Conservation (phyloP, 1,140 invertebrate genomes). For the Colletes gigas region DNA sequence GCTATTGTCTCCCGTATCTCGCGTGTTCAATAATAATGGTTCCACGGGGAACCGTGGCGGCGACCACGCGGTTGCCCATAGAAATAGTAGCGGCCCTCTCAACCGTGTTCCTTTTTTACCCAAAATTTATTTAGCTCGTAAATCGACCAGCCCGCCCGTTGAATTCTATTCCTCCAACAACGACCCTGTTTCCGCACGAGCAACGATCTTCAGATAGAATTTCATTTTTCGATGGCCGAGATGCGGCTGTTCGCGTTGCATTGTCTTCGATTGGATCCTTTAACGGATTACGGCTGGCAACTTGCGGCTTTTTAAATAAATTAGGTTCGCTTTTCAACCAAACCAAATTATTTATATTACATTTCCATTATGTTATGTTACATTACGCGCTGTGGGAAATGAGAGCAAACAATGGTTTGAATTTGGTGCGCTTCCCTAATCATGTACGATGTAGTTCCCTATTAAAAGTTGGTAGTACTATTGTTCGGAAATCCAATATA, state of each 20-base stretch:
- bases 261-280: conserved; percentile 6
- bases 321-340: too few relatives aligned
- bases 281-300: neutral
- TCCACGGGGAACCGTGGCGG: conserved; percentile 35
- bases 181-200: neutral
- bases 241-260: neutral
- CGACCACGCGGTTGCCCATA: conserved; percentile 11
- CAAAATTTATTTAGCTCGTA: conserved; percentile 66
- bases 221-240: conserved; percentile 1
- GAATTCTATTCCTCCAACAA: conserved; percentile 42
- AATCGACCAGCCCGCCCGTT: conserved; percentile 45
- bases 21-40: conserved; percentile 59
- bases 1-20: conserved; percentile 50
- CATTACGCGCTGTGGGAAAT: too few relatives aligned
- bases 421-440: too few relatives aligned
- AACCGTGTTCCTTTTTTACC: conserved; percentile 25
- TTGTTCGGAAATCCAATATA: too few relatives aligned
- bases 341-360: too few relatives aligned
- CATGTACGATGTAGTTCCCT: too few relatives aligned
- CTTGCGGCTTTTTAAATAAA: too few relatives aligned
- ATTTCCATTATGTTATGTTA: too few relatives aligned
- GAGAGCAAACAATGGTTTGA: too few relatives aligned
- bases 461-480: too few relatives aligned
- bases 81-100: conserved; percentile 41
- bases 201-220: conserved; percentile 1